phyloP scores from a whole-genome alignment of 2,888 invertebrate species.

The Erebia epiphron region DNA sequence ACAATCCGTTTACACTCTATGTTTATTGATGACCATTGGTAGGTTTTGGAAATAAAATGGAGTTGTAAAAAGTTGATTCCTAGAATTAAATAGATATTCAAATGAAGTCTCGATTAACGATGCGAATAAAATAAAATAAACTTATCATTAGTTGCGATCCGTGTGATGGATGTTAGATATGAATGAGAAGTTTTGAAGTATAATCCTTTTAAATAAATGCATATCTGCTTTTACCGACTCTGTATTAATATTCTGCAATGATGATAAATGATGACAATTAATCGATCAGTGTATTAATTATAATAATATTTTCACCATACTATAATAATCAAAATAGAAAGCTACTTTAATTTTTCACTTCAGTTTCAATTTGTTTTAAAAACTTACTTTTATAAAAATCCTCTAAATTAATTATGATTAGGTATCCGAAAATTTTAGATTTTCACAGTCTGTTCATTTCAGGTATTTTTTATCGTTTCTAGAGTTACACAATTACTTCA shows the following conservation, averaged over 20 bases:
- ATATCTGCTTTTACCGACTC: not conserved
- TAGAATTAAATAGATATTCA: slow-evolving; percentile 18
- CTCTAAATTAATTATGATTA: no score
- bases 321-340: no score
- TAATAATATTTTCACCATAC: no score
- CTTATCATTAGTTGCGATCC: not conserved
- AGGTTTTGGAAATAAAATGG: slow-evolving; percentile 34
- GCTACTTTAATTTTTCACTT: no score
- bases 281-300: not conserved
- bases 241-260: not conserved
- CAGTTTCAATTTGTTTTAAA: no score
- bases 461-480: no score
- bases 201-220: not conserved
- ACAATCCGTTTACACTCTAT: slow-evolving; percentile 44
- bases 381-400: no score
- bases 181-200: not conserved
- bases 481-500: no score
- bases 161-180: not conserved
- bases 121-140: not conserved
- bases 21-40: slow-evolving; percentile 43
- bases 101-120: not conserved
- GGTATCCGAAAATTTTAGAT: not conserved
- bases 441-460: not conserved
- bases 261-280: not conserved
- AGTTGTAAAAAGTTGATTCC: slow-evolving; percentile 16